Evolutionary conservation across 2,797 vertebrate genomes (phyloP).

Genomic region (Oceanodroma leucorhoa): DNA sequence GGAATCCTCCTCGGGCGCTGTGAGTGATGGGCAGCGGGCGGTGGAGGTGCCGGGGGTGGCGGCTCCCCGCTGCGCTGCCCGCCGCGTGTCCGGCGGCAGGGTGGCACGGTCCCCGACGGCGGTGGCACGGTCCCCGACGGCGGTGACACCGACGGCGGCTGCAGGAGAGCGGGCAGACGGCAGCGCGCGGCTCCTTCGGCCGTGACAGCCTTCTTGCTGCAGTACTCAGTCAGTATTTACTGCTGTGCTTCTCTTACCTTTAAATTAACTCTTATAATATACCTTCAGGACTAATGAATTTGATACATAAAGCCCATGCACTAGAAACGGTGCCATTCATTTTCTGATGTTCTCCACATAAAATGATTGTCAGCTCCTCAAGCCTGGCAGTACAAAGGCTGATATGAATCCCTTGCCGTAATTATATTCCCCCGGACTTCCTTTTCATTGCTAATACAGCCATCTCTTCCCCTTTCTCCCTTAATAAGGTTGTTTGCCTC

Average conservation of each 20-base stretch:
- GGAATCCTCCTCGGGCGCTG: neutral
- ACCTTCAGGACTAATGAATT: neutral
- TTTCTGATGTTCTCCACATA: neutral
- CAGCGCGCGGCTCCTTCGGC: fast-evolving
- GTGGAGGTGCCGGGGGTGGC: fast-evolving
- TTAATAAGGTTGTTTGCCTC: neutral
- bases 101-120: neutral
- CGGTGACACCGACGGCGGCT: fast-evolving
- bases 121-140: neutral
- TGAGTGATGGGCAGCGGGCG: fast-evolving
- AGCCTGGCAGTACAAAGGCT: neutral
- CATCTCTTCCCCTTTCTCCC: neutral
- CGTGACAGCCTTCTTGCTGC: neutral
- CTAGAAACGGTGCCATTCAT: neutral
- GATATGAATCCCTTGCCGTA: neutral
- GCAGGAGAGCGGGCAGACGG: neutral
- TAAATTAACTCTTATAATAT: neutral
- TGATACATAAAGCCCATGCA: neutral
- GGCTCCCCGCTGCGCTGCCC: neutral
- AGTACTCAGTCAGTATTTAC: neutral
- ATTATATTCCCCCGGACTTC: neutral
- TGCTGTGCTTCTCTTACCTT: neutral
- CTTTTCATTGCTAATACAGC: neutral
- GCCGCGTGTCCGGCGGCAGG: neutral
- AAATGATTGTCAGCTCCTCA: neutral